Conservation (phyloP, 2,113 vertebrate species). For the Crotalus tigris region DNA sequence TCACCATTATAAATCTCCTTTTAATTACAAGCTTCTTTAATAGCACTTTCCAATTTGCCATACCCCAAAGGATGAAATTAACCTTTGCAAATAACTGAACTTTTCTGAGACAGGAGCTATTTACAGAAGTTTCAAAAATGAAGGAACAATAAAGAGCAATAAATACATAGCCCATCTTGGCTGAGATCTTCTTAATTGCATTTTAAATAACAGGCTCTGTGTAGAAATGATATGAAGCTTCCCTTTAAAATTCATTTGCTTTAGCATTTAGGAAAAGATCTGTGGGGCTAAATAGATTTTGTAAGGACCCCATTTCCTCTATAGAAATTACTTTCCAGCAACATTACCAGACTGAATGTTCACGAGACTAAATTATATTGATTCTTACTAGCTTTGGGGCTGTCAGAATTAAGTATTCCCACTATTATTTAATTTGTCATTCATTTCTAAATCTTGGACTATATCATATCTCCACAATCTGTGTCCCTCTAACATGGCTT, state of each 20-base stretch:
- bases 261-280: background rate
- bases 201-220: background rate
- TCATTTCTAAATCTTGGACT: background rate
- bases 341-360: background rate
- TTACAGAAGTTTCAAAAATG: background rate
- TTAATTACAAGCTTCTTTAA: background rate
- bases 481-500: background rate
- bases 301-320: background rate
- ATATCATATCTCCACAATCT: background rate
- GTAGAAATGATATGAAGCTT: background rate
- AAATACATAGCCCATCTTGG: constrained; percentile 1
- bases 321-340: background rate
- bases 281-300: background rate
- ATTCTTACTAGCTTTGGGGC: background rate
- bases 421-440: background rate
- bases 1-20: background rate
- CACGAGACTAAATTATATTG: background rate
- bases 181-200: constrained; percentile 20
- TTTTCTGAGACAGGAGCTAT: background rate
- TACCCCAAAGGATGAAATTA: background rate
- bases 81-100: background rate
- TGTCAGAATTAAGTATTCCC: background rate
- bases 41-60: background rate
- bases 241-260: background rate
- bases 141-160: background rate